phyloP scores from a whole-genome alignment of 2,888 invertebrate genomes.

The Tipula confusa region DNA sequence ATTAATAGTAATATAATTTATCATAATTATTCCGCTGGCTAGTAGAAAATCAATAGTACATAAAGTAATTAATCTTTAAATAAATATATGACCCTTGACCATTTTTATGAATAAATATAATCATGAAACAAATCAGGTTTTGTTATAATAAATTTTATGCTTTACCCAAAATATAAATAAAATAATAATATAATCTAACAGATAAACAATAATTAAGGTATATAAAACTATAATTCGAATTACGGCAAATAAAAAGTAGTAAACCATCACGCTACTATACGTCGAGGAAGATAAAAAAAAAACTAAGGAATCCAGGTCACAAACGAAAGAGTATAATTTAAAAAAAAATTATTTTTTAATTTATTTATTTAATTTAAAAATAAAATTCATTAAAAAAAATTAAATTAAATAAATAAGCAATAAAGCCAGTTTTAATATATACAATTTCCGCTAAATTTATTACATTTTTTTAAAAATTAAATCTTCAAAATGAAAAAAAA shows the following conservation, averaged over 20 bases:
- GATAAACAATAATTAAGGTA: background rate
- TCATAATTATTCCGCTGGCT: background rate
- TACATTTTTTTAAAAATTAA: constrained; percentile 25
- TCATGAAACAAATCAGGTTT: background rate
- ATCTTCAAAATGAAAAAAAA: constrained; percentile 27
- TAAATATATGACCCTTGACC: background rate
- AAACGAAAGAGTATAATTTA: constrained; percentile 3
- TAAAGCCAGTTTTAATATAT: constrained; percentile 26
- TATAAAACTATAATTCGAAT: background rate
- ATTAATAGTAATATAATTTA: no score
- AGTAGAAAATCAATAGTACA: background rate
- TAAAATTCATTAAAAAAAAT: constrained; percentile 6
- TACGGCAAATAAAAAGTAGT: background rate
- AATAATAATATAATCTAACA: background rate
- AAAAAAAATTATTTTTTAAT: constrained; percentile 16
- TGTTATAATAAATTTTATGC: background rate
- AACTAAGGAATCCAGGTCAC: background rate
- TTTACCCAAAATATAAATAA: background rate
- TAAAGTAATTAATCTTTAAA: background rate
- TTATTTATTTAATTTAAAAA: constrained; percentile 6
- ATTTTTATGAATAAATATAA: background rate
- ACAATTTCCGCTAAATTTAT: constrained; percentile 26
- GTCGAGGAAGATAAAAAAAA: background rate
- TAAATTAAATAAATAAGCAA: constrained; percentile 27
- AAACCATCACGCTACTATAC: background rate